Percentiles rank a stretch among this genome's conserved stretches.
phyloP scores from a whole-genome alignment of 2,888 invertebrate species.

The Drosophila meridionalis region DNA sequence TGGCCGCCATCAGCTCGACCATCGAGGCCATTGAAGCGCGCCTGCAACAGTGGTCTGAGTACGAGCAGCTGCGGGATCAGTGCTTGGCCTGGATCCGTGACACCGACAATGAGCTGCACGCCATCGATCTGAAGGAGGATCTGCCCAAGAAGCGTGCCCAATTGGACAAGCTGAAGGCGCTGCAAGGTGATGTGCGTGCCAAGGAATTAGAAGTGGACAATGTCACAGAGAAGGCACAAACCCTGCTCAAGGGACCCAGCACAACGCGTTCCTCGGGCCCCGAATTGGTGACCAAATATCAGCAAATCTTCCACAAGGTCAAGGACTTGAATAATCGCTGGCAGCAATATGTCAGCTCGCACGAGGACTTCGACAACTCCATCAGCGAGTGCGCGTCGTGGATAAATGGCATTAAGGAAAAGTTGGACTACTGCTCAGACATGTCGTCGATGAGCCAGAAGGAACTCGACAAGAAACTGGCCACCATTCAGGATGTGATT shows the following conservation, averaged over 20 bases:
- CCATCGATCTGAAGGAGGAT: conserved; percentile 93
- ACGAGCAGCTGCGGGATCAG: conserved; percentile 93
- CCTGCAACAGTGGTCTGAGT: conserved; percentile 96
- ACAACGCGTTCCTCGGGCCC: conserved; percentile 92
- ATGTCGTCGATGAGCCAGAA: conserved; percentile 92
- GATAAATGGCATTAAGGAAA: conserved; percentile 93
- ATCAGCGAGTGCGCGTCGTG: conserved; percentile 92
- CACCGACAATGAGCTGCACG: conserved; percentile 94
- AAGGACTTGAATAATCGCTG: conserved; percentile 96
- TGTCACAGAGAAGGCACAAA: conserved; percentile 95
- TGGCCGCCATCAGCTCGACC: conserved; percentile 91
- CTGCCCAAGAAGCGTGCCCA: conserved; percentile 93
- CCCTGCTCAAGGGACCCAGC: conserved; percentile 90
- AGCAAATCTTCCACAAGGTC: conserved; percentile 94
- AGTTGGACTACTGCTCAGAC: conserved; percentile 94
- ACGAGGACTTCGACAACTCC: conserved; percentile 94
- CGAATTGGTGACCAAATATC: conserved; percentile 96
- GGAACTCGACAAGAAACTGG: conserved; percentile 93
- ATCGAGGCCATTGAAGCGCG: conserved; percentile 93
- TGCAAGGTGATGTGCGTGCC: conserved; percentile 95
- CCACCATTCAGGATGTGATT: conserved; percentile 93
- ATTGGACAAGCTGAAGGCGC: conserved; percentile 90
- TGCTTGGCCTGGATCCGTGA: conserved; percentile 95
- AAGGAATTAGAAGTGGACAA: conserved; percentile 97
- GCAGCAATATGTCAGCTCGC: conserved; percentile 95